Evolutionary conservation across 2,113 vertebrate species (phyloP), one percentile per base, ranked within the genome.

Genomic region (Proteles cristata): DNA sequence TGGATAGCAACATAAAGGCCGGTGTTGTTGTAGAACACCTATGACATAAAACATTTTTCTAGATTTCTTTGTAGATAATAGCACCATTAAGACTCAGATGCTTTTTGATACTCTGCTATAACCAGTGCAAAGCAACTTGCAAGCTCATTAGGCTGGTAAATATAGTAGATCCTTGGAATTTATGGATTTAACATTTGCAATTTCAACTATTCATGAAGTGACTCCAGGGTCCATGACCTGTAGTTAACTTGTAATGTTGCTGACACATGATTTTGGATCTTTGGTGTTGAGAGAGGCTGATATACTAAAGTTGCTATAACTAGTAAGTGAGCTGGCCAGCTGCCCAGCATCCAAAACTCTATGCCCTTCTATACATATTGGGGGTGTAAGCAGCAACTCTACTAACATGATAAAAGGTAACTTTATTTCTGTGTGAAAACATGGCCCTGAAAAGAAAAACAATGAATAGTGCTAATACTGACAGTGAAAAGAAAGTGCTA

Each of bases 401-500:
- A 50, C 12, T 50, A 28, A 73, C 95, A 79, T 80, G 61, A 35
- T 83, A 65, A 63, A 14, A 93, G 28, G 58, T 90, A 88, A 82
- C n/a, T 96, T 94, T 74, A 95, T 85, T 96, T 92, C 83, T 89
- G 71, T 83, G 71, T 94, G 39, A 93, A 93, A 96, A 91, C 88
- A 55, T 77, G 53, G 26, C 25, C 77, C 45, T 85, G 65, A 69
- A 94, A 97, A 93, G 71, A 77, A 93, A 97, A 97, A 89, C 79
- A 96, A 94, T 17, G 88, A 79, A 63, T 80, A 87, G 61, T 58
- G 39, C 23, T 89, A 94, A 93, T 61, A 82, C 28, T 94, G 68
- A 63, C 48, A 87, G 83, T 93, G 97, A 93, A 96, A 93, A 96
- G 58, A 94, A 95, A 92, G 95, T 89, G 83, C 82, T 94, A 74